These are phyloP conservation scores for Chamaetylas fuelleborni DNA, from an alignment of 2,113 vertebrate species.

Conservation along the genomic window DNA sequence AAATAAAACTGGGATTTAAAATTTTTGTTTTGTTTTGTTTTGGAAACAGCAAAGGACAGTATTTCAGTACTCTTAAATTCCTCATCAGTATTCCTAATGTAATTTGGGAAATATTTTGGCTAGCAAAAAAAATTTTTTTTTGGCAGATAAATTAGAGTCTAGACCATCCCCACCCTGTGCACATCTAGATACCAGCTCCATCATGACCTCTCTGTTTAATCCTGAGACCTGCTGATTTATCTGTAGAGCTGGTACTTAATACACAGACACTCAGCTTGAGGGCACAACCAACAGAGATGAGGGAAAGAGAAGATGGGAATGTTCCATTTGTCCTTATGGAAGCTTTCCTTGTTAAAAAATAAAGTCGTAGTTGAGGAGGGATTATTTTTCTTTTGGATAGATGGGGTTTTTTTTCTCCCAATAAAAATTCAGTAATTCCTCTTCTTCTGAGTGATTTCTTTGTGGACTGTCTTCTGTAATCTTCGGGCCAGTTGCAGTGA, in stretches of 20 bases:
- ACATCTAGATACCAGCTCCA: neutral
- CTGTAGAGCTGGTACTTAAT: neutral
- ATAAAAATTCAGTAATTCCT: neutral
- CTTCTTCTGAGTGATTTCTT: neutral
- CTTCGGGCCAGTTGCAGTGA: neutral
- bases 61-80: neutral
- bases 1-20: neutral
- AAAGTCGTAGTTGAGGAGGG: neutral
- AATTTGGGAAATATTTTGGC: neutral
- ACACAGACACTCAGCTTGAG: neutral
- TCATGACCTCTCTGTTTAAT: neutral
- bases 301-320: neutral
- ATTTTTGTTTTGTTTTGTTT: neutral
- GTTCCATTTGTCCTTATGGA: neutral
- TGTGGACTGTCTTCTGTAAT: neutral
- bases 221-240: neutral
- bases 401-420: neutral
- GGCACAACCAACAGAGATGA: neutral
- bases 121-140: neutral
- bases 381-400: neutral
- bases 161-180: accelerated
- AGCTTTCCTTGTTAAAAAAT: neutral
- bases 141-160: neutral
- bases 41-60: neutral
- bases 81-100: neutral